phyloP scores from a whole-genome alignment of 1,140 invertebrate species.

The Macrotrachela quadricornifera region DNA sequence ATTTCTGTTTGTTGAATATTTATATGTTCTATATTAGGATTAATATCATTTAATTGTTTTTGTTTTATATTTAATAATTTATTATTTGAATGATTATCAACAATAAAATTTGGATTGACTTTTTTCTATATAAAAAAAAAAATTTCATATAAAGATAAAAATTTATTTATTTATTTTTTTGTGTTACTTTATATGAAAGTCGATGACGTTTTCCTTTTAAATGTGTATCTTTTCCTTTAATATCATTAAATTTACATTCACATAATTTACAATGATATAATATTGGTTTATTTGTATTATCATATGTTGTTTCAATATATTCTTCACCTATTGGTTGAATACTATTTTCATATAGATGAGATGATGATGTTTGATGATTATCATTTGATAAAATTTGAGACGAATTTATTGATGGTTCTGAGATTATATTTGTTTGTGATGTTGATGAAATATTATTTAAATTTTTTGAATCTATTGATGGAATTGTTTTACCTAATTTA shows the following conservation, averaged over 20 bases:
- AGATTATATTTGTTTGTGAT: too few relatives aligned
- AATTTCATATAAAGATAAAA: neutral
- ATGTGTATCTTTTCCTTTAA: constrained; percentile 98
- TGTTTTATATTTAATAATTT: too few relatives aligned
- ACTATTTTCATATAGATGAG: neutral
- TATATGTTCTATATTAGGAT: too few relatives aligned
- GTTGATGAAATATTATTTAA: neutral
- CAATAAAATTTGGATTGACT: constrained; percentile 69
- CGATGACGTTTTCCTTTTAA: constrained; percentile 89
- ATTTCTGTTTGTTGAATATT: too few relatives aligned
- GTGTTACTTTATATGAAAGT: constrained; percentile 63
- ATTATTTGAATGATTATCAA: too few relatives aligned
- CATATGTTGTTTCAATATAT: constrained; percentile 59
- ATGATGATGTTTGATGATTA: neutral
- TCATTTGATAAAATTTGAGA: neutral
- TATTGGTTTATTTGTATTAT: constrained; percentile 65
- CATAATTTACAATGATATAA: constrained; percentile 92
- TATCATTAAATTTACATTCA: constrained; percentile 95
- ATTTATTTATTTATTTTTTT: neutral
- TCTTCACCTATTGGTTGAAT: constrained; percentile 47
- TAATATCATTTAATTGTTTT: too few relatives aligned
- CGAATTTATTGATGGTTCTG: too few relatives aligned
- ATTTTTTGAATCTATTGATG: constrained; percentile 34
- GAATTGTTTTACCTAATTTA: constrained; percentile 87
- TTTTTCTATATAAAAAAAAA: constrained; percentile 31